Conservation (phyloP, 2,113 vertebrate species). For the Antechinus stuartii region DNA sequence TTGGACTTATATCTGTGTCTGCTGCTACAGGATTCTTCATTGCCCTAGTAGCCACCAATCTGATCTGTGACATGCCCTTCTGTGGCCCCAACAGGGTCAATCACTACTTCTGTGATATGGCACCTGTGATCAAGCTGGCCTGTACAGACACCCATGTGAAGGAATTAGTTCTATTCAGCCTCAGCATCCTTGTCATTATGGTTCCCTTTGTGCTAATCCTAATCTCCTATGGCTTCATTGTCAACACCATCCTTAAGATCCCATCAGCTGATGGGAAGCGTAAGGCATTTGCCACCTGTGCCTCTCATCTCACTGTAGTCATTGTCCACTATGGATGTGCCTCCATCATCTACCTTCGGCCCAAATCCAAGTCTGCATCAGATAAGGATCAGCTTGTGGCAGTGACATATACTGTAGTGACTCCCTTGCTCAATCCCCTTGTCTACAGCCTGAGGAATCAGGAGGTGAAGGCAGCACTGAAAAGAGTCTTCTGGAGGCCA, state of each 20-base stretch:
- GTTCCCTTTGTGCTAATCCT: conserved; percentile 65
- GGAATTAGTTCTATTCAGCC: conserved; percentile 59
- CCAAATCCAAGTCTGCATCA: conserved; percentile 45
- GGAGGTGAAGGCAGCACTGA: conserved; percentile 58
- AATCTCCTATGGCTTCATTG: conserved; percentile 65
- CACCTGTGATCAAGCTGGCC: conserved; percentile 64
- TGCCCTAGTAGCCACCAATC: conserved; percentile 54
- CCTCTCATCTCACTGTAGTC: conserved; percentile 70
- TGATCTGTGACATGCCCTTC: conserved; percentile 60
- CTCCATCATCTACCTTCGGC: conserved; percentile 67
- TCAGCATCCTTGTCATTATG: conserved; percentile 67
- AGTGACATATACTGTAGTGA: conserved; percentile 65
- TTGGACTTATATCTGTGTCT: conserved; percentile 52
- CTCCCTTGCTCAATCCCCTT: conserved; percentile 58
- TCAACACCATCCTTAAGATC: conserved; percentile 67
- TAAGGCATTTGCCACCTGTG: conserved; percentile 67
- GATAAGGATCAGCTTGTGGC: conserved; percentile 63
- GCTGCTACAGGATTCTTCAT: conserved; percentile 61
- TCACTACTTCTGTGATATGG: conserved; percentile 69
- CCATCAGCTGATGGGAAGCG: conserved; percentile 51
- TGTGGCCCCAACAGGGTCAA: conserved; percentile 57
- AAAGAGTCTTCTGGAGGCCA: conserved; percentile 33
- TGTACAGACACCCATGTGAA: conserved; percentile 67
- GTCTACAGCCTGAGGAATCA: conserved; percentile 70
- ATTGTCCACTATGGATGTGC: conserved; percentile 64